Conservation (phyloP, 2,888 invertebrate genomes). For the Gnatocerus cornutus region DNA sequence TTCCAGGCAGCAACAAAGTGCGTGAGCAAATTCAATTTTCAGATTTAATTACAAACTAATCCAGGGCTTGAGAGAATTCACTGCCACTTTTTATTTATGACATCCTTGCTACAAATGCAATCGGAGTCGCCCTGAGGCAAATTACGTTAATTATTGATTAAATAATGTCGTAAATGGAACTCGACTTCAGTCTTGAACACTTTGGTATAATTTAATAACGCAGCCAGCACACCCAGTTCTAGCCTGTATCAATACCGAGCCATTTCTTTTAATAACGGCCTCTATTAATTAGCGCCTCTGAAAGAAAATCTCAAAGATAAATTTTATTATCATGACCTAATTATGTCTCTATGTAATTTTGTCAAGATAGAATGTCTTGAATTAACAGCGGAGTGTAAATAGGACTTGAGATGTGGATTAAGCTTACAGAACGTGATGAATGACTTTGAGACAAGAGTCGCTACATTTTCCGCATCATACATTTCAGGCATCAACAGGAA, state of each 20-base stretch:
- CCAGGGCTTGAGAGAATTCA: neutral
- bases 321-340: slow-evolving; percentile 18
- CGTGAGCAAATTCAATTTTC: slow-evolving; percentile 3
- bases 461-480: too few relatives aligned
- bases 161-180: slow-evolving; percentile 34
- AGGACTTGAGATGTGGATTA: neutral
- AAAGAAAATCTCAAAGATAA: slow-evolving; percentile 10
- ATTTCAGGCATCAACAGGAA: too few relatives aligned
- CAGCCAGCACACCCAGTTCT: neutral
- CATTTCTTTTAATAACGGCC: slow-evolving; percentile 8
- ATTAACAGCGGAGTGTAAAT: neutral
- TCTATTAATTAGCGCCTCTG: slow-evolving; percentile 11
- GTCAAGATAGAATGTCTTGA: too few relatives aligned
- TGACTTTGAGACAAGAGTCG: too few relatives aligned
- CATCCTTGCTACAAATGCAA: neutral
- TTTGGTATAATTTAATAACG: slow-evolving; percentile 31
- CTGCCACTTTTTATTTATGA: neutral
- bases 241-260: neutral
- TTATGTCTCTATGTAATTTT: neutral
- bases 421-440: neutral
- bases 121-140: neutral
- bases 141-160: slow-evolving; percentile 34
- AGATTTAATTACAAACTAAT: slow-evolving; percentile 16
- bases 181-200: slow-evolving; percentile 22
- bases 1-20: neutral